Conservation (phyloP, 2,888 invertebrate species). For the Scaptomyza polygonia region DNA sequence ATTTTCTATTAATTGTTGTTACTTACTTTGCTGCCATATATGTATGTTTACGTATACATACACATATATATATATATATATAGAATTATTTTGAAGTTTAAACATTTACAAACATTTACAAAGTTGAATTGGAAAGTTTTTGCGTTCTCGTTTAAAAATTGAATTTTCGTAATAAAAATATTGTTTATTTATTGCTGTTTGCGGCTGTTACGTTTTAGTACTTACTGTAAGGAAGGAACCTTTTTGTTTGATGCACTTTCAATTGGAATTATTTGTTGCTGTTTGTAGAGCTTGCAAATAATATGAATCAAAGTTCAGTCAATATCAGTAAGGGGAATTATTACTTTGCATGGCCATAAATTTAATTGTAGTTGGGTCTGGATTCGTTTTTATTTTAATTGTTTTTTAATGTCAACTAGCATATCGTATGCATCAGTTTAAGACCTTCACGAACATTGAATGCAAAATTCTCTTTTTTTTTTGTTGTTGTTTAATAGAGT, state of each 20-base stretch:
- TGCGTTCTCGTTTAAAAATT: slow-evolving; percentile 29
- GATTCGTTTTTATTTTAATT: neutral
- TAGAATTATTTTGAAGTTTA: neutral
- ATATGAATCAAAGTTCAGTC: slow-evolving; percentile 16
- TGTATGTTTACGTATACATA: neutral
- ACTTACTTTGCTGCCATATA: neutral
- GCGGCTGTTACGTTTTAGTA: slow-evolving; percentile 36
- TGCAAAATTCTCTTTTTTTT: neutral
- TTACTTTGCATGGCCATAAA: slow-evolving; percentile 10
- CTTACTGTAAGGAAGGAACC: slow-evolving; percentile 78
- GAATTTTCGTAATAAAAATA: slow-evolving; percentile 23
- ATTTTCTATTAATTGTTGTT: slow-evolving; percentile 52
- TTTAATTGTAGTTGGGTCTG: neutral
- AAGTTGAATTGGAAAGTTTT: slow-evolving; percentile 46
- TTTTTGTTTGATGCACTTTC: slow-evolving; percentile 47
- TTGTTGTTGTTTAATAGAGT: slow-evolving; percentile 6
- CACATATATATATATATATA: slow-evolving; percentile 1
- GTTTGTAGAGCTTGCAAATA: slow-evolving; percentile 12
- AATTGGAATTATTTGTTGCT: slow-evolving; percentile 36
- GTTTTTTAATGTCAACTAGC: neutral
- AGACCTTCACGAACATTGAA: neutral
- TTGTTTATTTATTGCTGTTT: slow-evolving; percentile 9
- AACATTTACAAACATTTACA: slow-evolving; percentile 73
- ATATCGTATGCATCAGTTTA: neutral
- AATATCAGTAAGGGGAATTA: slow-evolving; percentile 11